phyloP scores from a whole-genome alignment of 2,797 vertebrate genomes.

The Oryzias sinensis region DNA sequence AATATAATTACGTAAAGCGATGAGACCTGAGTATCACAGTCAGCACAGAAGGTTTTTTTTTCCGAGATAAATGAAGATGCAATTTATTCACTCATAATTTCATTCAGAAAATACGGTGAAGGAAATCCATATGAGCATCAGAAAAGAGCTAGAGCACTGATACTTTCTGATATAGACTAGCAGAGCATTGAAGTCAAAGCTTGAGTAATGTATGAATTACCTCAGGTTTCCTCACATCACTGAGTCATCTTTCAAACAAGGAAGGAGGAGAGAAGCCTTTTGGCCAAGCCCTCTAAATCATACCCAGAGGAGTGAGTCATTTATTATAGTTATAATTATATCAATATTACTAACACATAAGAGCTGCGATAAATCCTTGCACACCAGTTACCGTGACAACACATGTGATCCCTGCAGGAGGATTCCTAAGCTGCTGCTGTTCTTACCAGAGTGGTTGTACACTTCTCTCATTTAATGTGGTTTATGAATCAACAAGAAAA shows the following conservation, averaged over 20 bases:
- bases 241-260: conserved; percentile 74
- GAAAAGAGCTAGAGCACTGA: conserved; percentile 67
- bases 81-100: conserved; percentile 99
- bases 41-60: conserved; percentile 86
- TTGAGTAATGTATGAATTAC: conserved; percentile 76
- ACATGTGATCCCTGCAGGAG: conserved; percentile 58
- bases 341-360: conserved; percentile 76
- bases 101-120: conserved; percentile 90
- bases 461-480: conserved; percentile 25
- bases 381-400: conserved; percentile 63
- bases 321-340: conserved; percentile 76
- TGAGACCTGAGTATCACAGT: conserved; percentile 89
- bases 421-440: conserved; percentile 40
- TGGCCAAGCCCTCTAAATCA: conserved; percentile 72
- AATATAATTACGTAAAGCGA: conserved; percentile 94
- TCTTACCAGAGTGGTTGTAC: conserved; percentile 27
- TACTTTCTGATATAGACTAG: conserved; percentile 71
- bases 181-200: conserved; percentile 68
- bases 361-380: conserved; percentile 70
- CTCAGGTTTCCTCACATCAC: conserved; percentile 74
- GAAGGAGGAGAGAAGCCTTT: conserved; percentile 68
- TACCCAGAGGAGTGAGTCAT: conserved; percentile 62
- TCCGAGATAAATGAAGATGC: conserved; percentile 99
- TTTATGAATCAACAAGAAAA: conserved; percentile 40
- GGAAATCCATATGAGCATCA: conserved; percentile 84